phyloP scores from a whole-genome alignment of 2,888 invertebrate species.

The Hyppa rectilinea region DNA sequence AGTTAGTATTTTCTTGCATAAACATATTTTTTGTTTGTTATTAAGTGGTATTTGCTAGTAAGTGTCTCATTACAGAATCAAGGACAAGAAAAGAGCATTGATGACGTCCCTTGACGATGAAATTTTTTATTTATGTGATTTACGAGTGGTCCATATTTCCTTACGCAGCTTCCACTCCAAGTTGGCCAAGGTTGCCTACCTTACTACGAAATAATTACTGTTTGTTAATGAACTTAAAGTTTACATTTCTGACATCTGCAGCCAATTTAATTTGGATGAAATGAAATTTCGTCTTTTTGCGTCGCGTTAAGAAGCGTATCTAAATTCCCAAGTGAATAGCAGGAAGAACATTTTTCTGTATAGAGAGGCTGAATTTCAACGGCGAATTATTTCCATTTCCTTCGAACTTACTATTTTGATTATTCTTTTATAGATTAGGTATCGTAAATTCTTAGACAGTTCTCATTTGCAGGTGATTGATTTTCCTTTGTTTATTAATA shows the following conservation, averaged over 20 bases:
- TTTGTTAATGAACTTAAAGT: constrained; percentile 1
- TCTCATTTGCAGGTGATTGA: neutral
- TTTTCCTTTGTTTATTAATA: neutral
- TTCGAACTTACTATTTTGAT: too few relatives aligned
- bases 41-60: neutral
- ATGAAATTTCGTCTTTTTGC: neutral
- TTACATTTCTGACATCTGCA: neutral
- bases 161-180: neutral
- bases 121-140: too few relatives aligned
- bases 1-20: neutral
- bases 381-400: neutral
- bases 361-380: neutral
- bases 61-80: neutral
- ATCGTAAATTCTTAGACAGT: neutral
- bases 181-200: neutral
- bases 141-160: neutral
- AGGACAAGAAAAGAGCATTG: neutral
- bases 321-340: neutral
- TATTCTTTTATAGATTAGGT: too few relatives aligned
- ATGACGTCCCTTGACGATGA: too few relatives aligned
- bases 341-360: constrained; percentile 1
- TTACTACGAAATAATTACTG: neutral
- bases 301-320: neutral
- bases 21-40: neutral
- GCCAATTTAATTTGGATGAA: neutral